A percentile compares a stretch with the other conserved stretches of the same genome.
Conservation (phyloP, 2,113 vertebrate species). For the Globicephala melas region DNA sequence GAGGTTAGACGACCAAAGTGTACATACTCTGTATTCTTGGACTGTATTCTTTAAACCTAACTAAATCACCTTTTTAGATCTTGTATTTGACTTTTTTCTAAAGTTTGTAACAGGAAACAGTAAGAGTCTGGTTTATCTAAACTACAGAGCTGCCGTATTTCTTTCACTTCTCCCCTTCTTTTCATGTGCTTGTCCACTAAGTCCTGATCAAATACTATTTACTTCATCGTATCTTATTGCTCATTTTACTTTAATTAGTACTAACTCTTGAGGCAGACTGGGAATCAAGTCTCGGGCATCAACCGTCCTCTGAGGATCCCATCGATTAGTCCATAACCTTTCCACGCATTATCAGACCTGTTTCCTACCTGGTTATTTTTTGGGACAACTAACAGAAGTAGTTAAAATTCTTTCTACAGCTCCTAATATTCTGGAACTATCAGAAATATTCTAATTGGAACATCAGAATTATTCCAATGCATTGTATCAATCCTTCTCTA, state of each 20-base stretch:
- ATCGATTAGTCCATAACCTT: not conserved
- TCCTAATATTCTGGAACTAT: constrained; percentile 5
- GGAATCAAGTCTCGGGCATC: not conserved
- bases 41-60: not conserved
- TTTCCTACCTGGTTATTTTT: not conserved
- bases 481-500: not conserved
- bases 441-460: not conserved
- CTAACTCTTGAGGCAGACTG: not conserved
- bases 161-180: not conserved
- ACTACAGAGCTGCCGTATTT: not conserved
- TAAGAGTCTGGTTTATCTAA: not conserved
- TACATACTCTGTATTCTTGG: not conserved
- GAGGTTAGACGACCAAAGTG: not conserved
- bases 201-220: not conserved
- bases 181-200: not conserved
- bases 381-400: not conserved
- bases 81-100: not conserved
- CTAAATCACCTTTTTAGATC: not conserved
- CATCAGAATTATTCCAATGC: not conserved
- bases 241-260: not conserved
- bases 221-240: not conserved
- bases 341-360: not conserved
- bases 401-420: not conserved
- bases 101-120: not conserved
- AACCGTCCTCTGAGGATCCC: not conserved